Evolutionary conservation across 1,140 invertebrate genomes (phyloP), one percentile per base, ranked within the genome.

Genomic region (Anastrepha obliqua): DNA sequence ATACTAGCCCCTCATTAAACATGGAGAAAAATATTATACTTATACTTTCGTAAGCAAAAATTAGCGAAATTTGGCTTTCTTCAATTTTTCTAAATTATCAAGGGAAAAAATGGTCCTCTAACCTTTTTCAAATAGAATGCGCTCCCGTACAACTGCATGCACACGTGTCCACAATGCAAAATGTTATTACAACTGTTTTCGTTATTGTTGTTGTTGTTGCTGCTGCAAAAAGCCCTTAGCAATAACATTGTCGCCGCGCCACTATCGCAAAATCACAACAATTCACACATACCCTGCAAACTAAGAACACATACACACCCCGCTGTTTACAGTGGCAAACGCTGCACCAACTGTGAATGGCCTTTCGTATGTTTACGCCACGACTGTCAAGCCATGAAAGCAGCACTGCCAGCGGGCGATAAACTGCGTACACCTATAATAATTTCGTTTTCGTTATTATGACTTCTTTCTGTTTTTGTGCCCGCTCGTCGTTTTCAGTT

Each of bases 391-490:
- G 29, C 29, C 29, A 67, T 29, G 7, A 67, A 67, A 8, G 64
- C 44, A 78, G 47, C 42, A 47, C 51, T 81, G 47, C 20, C 42
- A 55, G 47, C 74, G 74, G 47, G 74, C 47, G 17, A 81, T 58
- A 81, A 81, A 55, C 74, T 81, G 74, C 74, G 47, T 20, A 55
- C 44, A 29, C 47, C 74, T 55, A n/a, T n/a, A 81, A 81, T 81
- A 58, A 81, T 81, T 81, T 20, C 20, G 3, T 81, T 81, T 81
- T 29, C 29, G 29, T 29, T 13, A 20, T 58, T 81, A 55, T 55
- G 74, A 29, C 47, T 81, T 51, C 47, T 20, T 29, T 55, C 44
- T 55, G 6, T 5, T 9, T 15, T 62, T 62, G 60, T 17, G 60
- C 15, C 60, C 15, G 0, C 4, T 55, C 51, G 51, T 11, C 11